These are phyloP conservation scores for Emydura subglobosa DNA, from an alignment of 2,113 vertebrate species.

Conservation along the genomic window DNA sequence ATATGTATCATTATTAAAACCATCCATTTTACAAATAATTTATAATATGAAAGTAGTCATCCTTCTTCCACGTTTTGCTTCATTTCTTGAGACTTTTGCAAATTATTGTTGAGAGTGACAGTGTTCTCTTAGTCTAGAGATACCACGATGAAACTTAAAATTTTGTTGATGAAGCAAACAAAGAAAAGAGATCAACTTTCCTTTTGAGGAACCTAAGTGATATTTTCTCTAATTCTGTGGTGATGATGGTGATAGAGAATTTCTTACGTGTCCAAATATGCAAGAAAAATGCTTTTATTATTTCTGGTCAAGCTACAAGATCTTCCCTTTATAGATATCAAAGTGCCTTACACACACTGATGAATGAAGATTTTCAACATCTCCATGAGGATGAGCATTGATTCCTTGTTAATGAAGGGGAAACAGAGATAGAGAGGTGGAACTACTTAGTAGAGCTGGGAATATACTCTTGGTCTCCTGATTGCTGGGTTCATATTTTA, in stretches of 20 bases:
- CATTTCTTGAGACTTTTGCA: conserved; percentile 62
- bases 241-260: neutral
- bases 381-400: neutral
- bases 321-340: conserved; percentile 42
- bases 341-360: conserved; percentile 4
- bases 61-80: conserved; percentile 71
- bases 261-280: neutral
- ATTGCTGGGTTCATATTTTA: conserved; percentile 20
- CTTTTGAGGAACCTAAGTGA: neutral
- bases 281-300: neutral
- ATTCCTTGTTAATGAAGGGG: neutral
- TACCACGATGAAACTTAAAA: conserved; percentile 29
- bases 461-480: neutral
- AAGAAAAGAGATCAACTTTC: neutral
- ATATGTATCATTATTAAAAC: conserved; percentile 70
- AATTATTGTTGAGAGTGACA: conserved; percentile 29
- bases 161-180: conserved; percentile 35
- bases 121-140: conserved; percentile 41
- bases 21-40: conserved; percentile 70
- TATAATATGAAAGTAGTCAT: conserved; percentile 68
- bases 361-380: conserved; percentile 1
- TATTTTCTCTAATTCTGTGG: neutral
- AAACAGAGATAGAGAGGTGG: neutral
- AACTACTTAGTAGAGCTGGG: neutral
- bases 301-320: conserved; percentile 26